Evolutionary conservation across 2,113 vertebrate species (phyloP).

Genomic region (Oncorhynchus clarkii): DNA sequence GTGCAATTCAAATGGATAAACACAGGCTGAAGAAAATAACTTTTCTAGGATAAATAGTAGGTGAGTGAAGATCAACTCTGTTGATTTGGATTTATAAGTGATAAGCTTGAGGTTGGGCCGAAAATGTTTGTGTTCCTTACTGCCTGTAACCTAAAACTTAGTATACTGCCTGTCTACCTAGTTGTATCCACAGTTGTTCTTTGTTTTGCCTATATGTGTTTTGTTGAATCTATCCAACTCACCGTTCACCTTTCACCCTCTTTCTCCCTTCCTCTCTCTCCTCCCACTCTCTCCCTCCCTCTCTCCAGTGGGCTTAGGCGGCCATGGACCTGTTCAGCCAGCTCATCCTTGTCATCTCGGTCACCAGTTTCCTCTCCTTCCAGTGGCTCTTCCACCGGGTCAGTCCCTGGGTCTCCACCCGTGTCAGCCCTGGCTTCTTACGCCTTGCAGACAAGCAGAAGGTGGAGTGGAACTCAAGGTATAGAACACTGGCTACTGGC

Average conservation of each 20-base stretch:
- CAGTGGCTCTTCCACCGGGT: slow-evolving; percentile 89
- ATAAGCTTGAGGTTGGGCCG: neutral
- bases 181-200: neutral
- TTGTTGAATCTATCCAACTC: neutral
- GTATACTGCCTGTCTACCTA: too few species aligned
- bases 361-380: slow-evolving; percentile 86
- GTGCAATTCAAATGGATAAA: neutral
- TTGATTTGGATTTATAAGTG: neutral
- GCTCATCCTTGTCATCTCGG: slow-evolving; percentile 72
- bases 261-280: neutral
- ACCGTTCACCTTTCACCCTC: neutral
- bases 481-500: slow-evolving; percentile 31
- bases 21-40: neutral
- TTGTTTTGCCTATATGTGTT: neutral
- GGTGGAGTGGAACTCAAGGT: slow-evolving; percentile 99
- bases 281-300: neutral
- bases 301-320: slow-evolving; percentile 60
- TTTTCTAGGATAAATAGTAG: neutral
- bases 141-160: too few species aligned
- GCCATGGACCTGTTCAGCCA: slow-evolving; percentile 85
- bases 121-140: neutral
- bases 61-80: neutral
- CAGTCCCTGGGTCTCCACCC: slow-evolving; percentile 85
- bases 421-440: slow-evolving; percentile 81
- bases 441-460: slow-evolving; percentile 85